Conservation (phyloP, 2,888 invertebrate species). For the Sericinus montela region DNA sequence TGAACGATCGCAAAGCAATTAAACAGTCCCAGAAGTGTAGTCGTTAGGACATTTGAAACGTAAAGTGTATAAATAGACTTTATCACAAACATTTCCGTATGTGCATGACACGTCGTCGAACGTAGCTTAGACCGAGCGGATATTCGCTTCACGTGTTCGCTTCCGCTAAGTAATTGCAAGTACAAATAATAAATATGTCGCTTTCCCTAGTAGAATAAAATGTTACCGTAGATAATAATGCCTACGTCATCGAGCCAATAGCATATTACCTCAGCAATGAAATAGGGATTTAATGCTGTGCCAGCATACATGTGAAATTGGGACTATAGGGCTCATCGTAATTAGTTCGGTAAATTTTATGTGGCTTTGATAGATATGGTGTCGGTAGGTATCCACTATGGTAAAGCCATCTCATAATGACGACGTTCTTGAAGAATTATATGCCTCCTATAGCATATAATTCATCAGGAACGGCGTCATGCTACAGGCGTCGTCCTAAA, state of each 20-base stretch:
- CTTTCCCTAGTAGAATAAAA: conserved; percentile 25
- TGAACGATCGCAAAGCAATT: conserved; percentile 7
- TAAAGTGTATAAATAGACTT: conserved; percentile 20
- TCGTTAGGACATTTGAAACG: conserved; percentile 11
- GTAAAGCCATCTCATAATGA: no score
- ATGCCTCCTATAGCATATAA: no score
- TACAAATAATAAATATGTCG: conserved; percentile 33
- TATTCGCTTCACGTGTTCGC: conserved; percentile 67
- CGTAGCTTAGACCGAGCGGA: conserved; percentile 46
- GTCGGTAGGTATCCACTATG: no score
- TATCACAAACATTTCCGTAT: conserved; percentile 16
- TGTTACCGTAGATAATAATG: conserved; percentile 14
- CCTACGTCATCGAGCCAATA: conserved; percentile 10
- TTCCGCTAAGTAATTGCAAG: conserved; percentile 69
- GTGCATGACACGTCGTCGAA: conserved; percentile 10
- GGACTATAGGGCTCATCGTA: not conserved
- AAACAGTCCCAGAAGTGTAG: conserved; percentile 1
- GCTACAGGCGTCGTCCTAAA: no score
- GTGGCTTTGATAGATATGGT: no score
- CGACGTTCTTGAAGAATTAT: no score
- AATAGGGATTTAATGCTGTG: conserved; percentile 14
- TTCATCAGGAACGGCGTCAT: no score
- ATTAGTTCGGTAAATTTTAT: no score
- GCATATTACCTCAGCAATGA: conserved; percentile 25
- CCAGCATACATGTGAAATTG: conserved; percentile 4